phyloP scores from a whole-genome alignment of 2,113 vertebrate species.

The Ploceus nigricollis region DNA sequence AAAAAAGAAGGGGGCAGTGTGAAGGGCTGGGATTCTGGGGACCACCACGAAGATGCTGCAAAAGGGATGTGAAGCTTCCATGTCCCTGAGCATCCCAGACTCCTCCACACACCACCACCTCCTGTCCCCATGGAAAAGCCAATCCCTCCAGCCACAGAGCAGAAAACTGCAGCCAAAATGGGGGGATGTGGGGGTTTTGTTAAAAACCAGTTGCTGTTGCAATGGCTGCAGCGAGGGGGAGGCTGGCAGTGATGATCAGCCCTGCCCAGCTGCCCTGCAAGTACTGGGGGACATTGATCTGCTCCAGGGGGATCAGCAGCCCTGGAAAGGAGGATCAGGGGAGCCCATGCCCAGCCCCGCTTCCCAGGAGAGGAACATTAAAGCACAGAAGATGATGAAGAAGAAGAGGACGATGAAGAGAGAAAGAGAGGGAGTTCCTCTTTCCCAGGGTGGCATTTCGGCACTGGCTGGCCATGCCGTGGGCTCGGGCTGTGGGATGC shows the following conservation, averaged over 20 bases:
- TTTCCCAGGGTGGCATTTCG: background rate
- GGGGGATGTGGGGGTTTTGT: background rate
- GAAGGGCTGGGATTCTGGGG: background rate
- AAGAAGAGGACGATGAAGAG: background rate
- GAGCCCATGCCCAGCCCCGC: background rate
- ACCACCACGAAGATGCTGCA: accelerated
- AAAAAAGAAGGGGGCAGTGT: background rate
- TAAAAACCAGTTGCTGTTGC: background rate
- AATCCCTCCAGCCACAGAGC: background rate
- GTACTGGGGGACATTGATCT: background rate
- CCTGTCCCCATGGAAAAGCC: background rate
- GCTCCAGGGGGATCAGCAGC: background rate
- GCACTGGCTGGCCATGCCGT: accelerated
- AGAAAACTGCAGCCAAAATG: background rate
- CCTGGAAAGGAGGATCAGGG: no score
- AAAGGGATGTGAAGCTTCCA: accelerated
- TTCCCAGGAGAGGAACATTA: background rate
- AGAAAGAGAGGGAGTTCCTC: background rate
- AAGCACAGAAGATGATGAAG: background rate
- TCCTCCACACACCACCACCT: background rate
- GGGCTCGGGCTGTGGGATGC: background rate
- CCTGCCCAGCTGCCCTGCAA: background rate
- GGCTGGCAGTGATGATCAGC: background rate
- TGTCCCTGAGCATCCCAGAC: background rate
- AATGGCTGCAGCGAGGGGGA: background rate